Evolutionary conservation across 2,797 vertebrate genomes (phyloP).

Genomic region (Podarcis siculus): DNA sequence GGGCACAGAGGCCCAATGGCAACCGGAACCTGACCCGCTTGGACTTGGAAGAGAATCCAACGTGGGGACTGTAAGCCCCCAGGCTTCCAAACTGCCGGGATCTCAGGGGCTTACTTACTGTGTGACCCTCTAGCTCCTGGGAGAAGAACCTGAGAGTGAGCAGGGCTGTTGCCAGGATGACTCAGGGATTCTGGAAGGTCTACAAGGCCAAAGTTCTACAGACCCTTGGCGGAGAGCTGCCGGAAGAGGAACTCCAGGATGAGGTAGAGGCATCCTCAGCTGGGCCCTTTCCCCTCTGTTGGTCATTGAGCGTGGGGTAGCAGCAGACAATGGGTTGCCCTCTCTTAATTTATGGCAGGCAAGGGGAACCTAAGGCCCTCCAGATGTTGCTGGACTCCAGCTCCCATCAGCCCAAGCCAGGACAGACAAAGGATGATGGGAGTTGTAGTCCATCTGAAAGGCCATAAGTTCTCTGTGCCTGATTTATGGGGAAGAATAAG

Average conservation of each 20-base stretch:
- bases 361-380: too few species aligned
- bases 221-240: conserved; percentile 84
- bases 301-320: neutral
- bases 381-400: neutral
- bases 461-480: too few species aligned
- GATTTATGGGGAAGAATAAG: too few species aligned
- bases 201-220: conserved; percentile 96
- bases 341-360: neutral
- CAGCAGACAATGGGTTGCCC: neutral
- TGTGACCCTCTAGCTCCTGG: neutral
- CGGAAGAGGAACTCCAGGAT: conserved; percentile 83
- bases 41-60: neutral
- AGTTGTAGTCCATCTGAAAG: neutral
- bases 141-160: neutral
- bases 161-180: conserved; percentile 78
- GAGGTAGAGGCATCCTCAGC: conserved; percentile 81
- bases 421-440: neutral
- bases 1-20: neutral
- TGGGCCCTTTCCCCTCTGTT: neutral
- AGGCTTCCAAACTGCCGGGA: neutral
- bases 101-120: neutral
- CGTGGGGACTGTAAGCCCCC: neutral
- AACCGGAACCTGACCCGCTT: neutral
- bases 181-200: conserved; percentile 88
- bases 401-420: neutral